Base-by-base conservation (phyloP, 2,113 vertebrate genomes). In the Percopsis transmontana region DNA sequence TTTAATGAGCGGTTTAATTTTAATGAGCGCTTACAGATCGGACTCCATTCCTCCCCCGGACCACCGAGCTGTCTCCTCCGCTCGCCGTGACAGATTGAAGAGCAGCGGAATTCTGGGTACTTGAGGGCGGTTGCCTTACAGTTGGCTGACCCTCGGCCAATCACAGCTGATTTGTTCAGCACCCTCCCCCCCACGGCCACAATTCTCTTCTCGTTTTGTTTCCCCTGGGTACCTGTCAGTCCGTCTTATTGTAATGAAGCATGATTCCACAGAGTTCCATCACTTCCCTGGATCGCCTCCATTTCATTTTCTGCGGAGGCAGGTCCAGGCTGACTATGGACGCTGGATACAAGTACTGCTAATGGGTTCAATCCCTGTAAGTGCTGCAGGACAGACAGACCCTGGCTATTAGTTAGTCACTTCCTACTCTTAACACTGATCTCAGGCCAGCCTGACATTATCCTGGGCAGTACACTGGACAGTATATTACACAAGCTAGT, bases 1-100 rank as follows among this genome's bases (percentile, higher is more conserved):
- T 91, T 91, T 92, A 92, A 92, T 92, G 89, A 92, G 86, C 55
- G 48, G 70, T 89, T 92, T 92, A 90, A 92, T 91, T 92, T 92
- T 92, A 92, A 92, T 90, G 90, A 91, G 86, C 51, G 55, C 76
- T 74, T 73, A 24, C 69, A 69, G 67, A 85, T 80, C 78, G 67
- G 39, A 62, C 66, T 70, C 79, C 71, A 81, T 16, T 19, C 51
- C 11, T 27, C 39, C 33, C 16, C 56, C 8, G 2, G 56, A 56
- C 40, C 15, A 19, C 23, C 62, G 56, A 42, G 58, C 57, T 74
- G 74, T 81, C 73, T 19, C 60, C 27, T 79, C 71, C 76, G 48
- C 15, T 64, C 2, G 69, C 62, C 57, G 23, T 42, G 47, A 55
- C 2, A 65, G 61, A 74, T 74, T 66, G 59, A 68, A 48, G 60